These are phyloP conservation scores for Argya squamiceps DNA, from an alignment of 2,797 vertebrate species.

Conservation along the genomic window DNA sequence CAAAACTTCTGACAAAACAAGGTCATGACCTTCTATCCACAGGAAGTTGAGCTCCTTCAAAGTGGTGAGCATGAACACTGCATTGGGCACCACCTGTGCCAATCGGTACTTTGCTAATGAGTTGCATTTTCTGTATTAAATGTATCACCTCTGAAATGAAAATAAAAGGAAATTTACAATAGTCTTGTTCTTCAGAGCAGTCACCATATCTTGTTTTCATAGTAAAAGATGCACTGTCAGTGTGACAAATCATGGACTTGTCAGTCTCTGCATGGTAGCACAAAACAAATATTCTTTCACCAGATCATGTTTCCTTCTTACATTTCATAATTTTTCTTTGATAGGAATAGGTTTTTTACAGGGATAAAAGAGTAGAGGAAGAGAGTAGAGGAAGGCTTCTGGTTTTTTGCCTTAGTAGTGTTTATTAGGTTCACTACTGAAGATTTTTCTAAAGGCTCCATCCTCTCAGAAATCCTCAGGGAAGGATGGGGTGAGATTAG, in stretches of 20 bases:
- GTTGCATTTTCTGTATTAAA: background rate
- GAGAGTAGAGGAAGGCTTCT: background rate
- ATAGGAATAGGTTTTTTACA: background rate
- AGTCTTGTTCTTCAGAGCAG: constrained; percentile 8
- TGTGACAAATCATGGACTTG: constrained; percentile 18
- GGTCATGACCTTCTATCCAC: background rate
- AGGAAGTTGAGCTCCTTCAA: background rate
- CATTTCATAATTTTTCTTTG: background rate
- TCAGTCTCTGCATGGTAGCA: background rate
- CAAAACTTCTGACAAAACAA: background rate
- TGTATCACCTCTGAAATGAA: constrained; percentile 18
- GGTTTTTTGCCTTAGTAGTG: background rate
- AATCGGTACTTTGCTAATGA: background rate
- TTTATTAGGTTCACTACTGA: background rate
- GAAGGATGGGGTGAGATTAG: background rate
- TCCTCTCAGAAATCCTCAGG: background rate
- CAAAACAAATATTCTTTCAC: constrained; percentile 46
- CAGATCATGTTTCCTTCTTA: background rate
- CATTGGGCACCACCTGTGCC: background rate
- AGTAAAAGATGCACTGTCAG: background rate
- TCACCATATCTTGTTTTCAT: background rate
- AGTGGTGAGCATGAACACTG: background rate
- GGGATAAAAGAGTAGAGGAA: background rate
- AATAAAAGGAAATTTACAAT: background rate
- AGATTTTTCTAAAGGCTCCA: background rate